These are phyloP conservation scores for Melitaea athalia DNA, from an alignment of 2,888 invertebrate species.

Conservation along the genomic window DNA sequence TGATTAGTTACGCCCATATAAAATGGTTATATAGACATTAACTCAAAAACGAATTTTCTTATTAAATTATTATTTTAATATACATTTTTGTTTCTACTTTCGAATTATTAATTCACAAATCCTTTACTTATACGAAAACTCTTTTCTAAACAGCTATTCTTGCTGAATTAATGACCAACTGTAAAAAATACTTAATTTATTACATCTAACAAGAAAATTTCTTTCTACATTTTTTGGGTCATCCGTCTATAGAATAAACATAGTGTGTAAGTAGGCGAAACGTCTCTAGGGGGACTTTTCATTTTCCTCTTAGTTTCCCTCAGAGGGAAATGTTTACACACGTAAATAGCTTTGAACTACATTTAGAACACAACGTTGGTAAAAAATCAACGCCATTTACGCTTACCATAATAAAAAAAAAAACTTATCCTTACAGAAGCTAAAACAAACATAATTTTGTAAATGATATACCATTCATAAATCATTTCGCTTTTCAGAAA, in stretches of 20 bases:
- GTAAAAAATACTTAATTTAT: neutral
- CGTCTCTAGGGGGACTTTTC: slow-evolving; percentile 4
- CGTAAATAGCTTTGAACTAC: slow-evolving; percentile 7
- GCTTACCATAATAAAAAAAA: neutral
- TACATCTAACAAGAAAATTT: neutral
- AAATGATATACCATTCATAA: no score
- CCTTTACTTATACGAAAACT: no score
- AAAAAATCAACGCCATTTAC: neutral
- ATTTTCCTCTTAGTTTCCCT: slow-evolving; percentile 2
- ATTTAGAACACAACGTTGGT: neutral
- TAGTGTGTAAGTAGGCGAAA: slow-evolving; percentile 4
- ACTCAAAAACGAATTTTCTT: no score
- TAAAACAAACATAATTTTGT: no score
- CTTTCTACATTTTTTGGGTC: slow-evolving; percentile 9
- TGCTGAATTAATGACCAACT: no score
- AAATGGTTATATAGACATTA: no score
- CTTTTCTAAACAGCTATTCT: no score
- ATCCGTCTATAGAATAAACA: slow-evolving; percentile 6
- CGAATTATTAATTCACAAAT: no score
- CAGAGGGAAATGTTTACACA: slow-evolving; percentile 2
- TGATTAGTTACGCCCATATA: no score
- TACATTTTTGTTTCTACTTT: no score
- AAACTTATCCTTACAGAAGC: neutral
- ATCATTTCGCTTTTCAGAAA: no score
- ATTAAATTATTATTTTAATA: no score